Percentiles rank a stretch among this genome's conserved stretches.
phyloP scores from a whole-genome alignment of 2,113 vertebrate species.

The Aspidoscelis tigris region DNA sequence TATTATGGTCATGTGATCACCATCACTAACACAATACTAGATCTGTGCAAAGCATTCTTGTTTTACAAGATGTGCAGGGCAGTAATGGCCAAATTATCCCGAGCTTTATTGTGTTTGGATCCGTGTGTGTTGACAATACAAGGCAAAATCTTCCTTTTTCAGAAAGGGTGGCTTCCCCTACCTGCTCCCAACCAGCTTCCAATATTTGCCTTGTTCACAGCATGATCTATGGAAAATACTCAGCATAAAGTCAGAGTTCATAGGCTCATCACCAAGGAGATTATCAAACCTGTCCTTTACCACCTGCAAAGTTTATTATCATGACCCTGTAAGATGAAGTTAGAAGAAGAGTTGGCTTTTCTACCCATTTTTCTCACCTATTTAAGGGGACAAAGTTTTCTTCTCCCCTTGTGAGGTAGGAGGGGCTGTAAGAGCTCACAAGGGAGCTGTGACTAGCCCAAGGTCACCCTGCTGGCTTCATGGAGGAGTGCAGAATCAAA shows the following conservation, averaged over 20 bases:
- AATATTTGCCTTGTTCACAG: background rate
- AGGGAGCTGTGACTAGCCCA: no score
- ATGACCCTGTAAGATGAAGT: background rate
- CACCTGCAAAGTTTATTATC: no score
- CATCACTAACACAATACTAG: background rate
- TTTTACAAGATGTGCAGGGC: background rate
- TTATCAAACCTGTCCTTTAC: background rate
- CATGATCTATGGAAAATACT: background rate
- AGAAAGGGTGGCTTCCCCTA: background rate
- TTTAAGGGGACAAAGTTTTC: no score
- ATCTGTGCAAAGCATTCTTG: conserved; percentile 31
- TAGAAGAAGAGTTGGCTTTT: no score
- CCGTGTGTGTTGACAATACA: background rate
- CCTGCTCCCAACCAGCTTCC: background rate
- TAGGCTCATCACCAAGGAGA: background rate
- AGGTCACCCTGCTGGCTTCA: no score
- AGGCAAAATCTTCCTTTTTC: background rate
- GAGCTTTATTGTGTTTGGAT: background rate
- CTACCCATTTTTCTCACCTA: no score
- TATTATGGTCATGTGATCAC: conserved; percentile 18
- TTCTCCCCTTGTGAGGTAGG: no score
- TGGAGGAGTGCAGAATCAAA: no score
- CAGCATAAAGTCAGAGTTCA: background rate
- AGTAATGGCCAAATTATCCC: background rate
- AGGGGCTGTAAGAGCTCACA: no score